Evolutionary conservation across 2,113 vertebrate species (phyloP), one percentile per base, ranked within the genome.

Genomic region (Hydrolagus affinis): DNA sequence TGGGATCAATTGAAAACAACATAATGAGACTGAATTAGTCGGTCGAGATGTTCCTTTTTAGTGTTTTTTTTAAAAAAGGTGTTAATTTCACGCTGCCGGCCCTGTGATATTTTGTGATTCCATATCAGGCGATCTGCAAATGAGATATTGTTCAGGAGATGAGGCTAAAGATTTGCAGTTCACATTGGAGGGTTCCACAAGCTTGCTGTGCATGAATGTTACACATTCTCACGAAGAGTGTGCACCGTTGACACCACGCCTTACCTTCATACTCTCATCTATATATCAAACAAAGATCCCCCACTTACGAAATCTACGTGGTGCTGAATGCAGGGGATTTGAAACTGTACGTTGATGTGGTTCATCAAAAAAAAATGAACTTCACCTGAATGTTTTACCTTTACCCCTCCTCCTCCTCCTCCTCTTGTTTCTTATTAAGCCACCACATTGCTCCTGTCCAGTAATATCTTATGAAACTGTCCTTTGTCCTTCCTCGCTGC

Each of bases 381-480:
- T 66, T 83, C 78, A 83, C 78, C 78, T 83, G 78, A 83, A 66
- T 83, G 78, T 66, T 44, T 44, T n/a, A n/a, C n/a, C n/a, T n/a
- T 83, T 83, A 68, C 23, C n/a, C n/a, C n/a, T n/a, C n/a, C 60
- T 83, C 78, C 78, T 60, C 60, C 78, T 68, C 78, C 77, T 80
- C 77, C 78, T 83, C 62, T 89, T 88, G 87, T 87, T 87, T 89
- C 88, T 90, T 88, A 91, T 90, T 89, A 90, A 90, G 90, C 87
- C 87, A 86, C 86, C 88, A 90, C 88, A 88, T 90, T 88, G 60
- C 89, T 91, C 90, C 89, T 89, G 91, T 89, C 90, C 88, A 89
- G 71, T 87, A 83, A 87, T 88, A 90, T 15, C 78, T 83, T 66
- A 66, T 83, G 66, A 83, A 83, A 90, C 85, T 88, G 87, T 89